Evolutionary conservation across 1,140 invertebrate genomes (phyloP).

Genomic region (Kradibia gibbosae): DNA sequence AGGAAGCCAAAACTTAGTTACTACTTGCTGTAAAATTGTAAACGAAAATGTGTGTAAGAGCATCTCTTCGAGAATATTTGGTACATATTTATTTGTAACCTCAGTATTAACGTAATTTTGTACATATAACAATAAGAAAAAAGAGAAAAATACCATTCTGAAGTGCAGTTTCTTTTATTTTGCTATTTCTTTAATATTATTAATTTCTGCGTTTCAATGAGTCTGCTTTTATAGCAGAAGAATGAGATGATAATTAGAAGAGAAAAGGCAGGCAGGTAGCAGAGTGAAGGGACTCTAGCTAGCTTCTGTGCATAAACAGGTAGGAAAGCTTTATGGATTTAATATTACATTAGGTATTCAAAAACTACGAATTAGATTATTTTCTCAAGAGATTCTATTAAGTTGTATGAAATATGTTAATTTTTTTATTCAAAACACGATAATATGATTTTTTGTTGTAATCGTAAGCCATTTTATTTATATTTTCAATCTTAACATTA

Average conservation of each 20-base stretch:
- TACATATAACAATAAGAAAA: conserved; percentile 55
- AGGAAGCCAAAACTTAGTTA: conserved; percentile 5
- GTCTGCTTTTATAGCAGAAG: conserved; percentile 20
- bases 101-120: conserved; percentile 65
- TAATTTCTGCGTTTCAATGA: conserved; percentile 11
- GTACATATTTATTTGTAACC: conserved; percentile 56
- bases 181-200: conserved; percentile 1
- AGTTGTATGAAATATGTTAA: not conserved
- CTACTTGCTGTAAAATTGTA: conserved; percentile 7
- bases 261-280: conserved; percentile 45
- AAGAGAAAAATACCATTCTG: conserved; percentile 26
- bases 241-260: conserved; percentile 28
- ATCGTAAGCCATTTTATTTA: not conserved
- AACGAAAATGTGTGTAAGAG: conserved; percentile 17
- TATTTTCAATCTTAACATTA: not conserved
- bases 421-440: not conserved
- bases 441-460: conserved; percentile 11
- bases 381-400: not conserved
- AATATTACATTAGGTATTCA: conserved; percentile 21
- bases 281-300: conserved; percentile 47
- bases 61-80: conserved; percentile 24
- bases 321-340: conserved; percentile 45
- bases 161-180: conserved; percentile 35
- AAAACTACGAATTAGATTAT: conserved; percentile 14
- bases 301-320: conserved; percentile 45